These are phyloP conservation scores for Pterois miles DNA, from an alignment of 2,797 vertebrate genomes.

Conservation along the genomic window DNA sequence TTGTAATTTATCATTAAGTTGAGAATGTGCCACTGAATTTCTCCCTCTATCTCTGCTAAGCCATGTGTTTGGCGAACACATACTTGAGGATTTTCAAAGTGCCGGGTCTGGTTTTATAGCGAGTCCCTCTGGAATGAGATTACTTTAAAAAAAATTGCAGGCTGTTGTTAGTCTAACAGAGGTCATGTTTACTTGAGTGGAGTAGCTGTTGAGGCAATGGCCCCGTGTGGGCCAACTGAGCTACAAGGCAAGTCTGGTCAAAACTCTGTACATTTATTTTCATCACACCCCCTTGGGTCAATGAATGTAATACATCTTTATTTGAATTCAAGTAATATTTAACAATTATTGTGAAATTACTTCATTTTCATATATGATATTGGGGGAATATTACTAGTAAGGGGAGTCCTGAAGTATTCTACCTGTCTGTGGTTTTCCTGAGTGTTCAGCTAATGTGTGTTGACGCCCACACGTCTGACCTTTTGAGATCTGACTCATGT, in stretches of 20 bases:
- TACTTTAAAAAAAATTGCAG: slow-evolving; percentile 58
- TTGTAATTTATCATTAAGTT: slow-evolving; percentile 68
- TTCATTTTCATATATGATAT: not conserved
- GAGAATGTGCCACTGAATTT: slow-evolving; percentile 65
- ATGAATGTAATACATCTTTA: not conserved
- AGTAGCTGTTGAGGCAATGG: slow-evolving; percentile 57
- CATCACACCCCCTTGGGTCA: slow-evolving; percentile 5
- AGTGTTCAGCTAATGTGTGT: slow-evolving; percentile 19
- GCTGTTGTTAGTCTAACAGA: slow-evolving; percentile 72
- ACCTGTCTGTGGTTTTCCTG: no score
- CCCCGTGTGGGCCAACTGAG: slow-evolving; percentile 22
- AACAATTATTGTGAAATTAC: not conserved
- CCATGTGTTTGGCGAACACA: slow-evolving; percentile 59
- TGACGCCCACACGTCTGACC: slow-evolving; percentile 35
- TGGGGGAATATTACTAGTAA: not conserved
- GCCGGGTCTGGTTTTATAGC: slow-evolving; percentile 66
- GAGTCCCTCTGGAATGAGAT: slow-evolving; percentile 59
- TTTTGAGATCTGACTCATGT: slow-evolving; percentile 49
- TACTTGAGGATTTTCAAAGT: slow-evolving; percentile 60
- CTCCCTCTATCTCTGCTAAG: slow-evolving; percentile 57
- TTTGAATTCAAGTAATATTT: not conserved
- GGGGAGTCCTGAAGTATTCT: not conserved
- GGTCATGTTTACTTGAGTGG: slow-evolving; percentile 76
- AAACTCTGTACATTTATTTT: slow-evolving; percentile 13
- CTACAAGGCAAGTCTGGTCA: slow-evolving; percentile 14